Evolutionary conservation across 2,888 invertebrate genomes (phyloP).

Genomic region (Antheraea assamensis): DNA sequence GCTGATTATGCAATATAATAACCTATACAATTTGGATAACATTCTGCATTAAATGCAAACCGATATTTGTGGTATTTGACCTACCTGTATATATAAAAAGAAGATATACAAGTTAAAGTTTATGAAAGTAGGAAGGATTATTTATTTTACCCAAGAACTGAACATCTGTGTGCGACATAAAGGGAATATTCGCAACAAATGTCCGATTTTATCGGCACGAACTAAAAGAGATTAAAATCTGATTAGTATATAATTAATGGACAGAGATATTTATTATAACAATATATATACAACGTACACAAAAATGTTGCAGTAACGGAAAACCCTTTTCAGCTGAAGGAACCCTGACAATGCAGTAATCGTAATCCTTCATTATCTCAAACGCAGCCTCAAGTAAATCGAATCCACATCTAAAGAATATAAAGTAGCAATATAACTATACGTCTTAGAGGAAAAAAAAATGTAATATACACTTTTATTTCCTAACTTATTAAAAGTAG

Average conservation of each 20-base stretch:
- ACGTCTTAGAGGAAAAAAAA: neutral
- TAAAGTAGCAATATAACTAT: neutral
- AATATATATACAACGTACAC: conserved; percentile 47
- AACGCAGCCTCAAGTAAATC: conserved; percentile 85
- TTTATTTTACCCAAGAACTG: conserved; percentile 58
- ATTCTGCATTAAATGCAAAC: too few species aligned
- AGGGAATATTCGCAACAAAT: conserved; percentile 51
- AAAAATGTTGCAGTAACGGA: conserved; percentile 78
- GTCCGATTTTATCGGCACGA: conserved; percentile 54
- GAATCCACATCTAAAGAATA: conserved; percentile 59
- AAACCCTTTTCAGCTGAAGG: conserved; percentile 73
- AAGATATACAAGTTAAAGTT: neutral
- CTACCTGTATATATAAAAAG: too few species aligned
- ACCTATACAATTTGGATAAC: too few species aligned
- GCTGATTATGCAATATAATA: too few species aligned
- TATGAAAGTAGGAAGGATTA: neutral
- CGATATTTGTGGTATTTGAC: too few species aligned
- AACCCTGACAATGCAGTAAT: conserved; percentile 83
- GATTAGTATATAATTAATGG: neutral
- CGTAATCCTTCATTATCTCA: conserved; percentile 84
- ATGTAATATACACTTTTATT: neutral
- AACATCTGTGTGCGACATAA: conserved; percentile 63
- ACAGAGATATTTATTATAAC: neutral
- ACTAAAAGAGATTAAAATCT: conserved; percentile 48
- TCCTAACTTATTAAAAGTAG: neutral